A percentile compares a stretch with the other conserved stretches of the same genome.
These are phyloP conservation scores for Anthoscopus minutus DNA, from an alignment of 2,113 vertebrate species.

Conservation along the genomic window DNA sequence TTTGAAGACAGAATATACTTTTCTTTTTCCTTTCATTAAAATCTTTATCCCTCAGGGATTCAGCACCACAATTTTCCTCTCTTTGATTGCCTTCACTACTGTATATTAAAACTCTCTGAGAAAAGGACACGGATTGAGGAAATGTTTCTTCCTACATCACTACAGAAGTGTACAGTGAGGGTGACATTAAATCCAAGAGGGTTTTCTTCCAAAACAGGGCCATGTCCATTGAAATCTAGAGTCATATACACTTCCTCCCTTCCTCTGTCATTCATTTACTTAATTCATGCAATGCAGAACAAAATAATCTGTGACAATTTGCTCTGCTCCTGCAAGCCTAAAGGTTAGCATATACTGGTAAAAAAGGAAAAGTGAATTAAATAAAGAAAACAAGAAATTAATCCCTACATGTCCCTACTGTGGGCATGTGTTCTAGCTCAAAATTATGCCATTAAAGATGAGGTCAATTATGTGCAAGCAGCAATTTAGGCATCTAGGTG, in stretches of 20 bases:
- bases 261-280: not conserved
- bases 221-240: not conserved
- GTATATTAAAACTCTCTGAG: not conserved
- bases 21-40: not conserved
- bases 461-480: not conserved
- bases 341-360: not conserved
- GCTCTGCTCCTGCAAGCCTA: not conserved
- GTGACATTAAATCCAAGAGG: not conserved
- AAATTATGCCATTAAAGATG: not conserved
- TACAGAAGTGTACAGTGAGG: not conserved
- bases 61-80: not conserved
- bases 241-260: not conserved
- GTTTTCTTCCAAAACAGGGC: not conserved
- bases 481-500: not conserved
- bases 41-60: not conserved
- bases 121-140: not conserved
- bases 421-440: not conserved
- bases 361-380: not conserved
- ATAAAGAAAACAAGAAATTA: not conserved
- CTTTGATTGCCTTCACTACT: not conserved
- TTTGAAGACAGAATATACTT: not conserved
- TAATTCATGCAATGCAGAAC: not conserved
- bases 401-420: not conserved
- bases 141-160: not conserved
- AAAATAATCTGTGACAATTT: not conserved